Conservation (phyloP, 2,113 vertebrate species). For the Pantherophis guttatus region DNA sequence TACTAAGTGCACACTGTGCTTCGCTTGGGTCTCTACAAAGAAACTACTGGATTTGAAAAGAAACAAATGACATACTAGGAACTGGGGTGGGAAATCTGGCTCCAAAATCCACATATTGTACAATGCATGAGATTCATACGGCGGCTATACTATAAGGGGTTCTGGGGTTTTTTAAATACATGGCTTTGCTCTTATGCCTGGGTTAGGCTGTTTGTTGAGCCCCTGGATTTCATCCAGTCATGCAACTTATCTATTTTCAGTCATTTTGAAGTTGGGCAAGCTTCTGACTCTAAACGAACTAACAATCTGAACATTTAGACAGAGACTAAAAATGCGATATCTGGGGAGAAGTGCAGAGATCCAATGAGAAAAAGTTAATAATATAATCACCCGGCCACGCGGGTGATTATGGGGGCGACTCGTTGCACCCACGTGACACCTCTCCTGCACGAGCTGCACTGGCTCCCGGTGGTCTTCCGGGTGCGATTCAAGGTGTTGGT, state of each 20-base stretch:
- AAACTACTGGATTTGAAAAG: conserved; percentile 39
- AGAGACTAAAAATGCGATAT: conserved; percentile 31
- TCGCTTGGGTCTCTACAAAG: neutral
- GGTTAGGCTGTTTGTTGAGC: neutral
- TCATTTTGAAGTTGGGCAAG: neutral
- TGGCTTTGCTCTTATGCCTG: neutral
- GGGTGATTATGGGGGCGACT: too few relatives aligned
- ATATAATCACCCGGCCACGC: too few relatives aligned
- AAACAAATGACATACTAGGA: conserved; percentile 30
- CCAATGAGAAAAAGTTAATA: conserved; percentile 24
- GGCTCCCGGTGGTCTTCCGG: too few relatives aligned
- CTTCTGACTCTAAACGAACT: neutral
- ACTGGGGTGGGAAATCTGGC: conserved; percentile 27
- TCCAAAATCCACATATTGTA: conserved; percentile 45
- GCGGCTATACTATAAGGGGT: neutral
- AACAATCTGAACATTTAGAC: neutral
- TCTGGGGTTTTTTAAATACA: neutral
- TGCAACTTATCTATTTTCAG: neutral
- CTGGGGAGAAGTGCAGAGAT: neutral
- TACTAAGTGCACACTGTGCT: conserved; percentile 34
- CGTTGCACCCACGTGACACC: too few relatives aligned
- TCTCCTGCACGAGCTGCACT: too few relatives aligned
- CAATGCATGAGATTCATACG: neutral
- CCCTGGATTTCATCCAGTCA: neutral
- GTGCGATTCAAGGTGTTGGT: too few relatives aligned